Evolutionary conservation across 1,140 invertebrate genomes (phyloP).

Genomic region (Zeugodacus cucurbitae): DNA sequence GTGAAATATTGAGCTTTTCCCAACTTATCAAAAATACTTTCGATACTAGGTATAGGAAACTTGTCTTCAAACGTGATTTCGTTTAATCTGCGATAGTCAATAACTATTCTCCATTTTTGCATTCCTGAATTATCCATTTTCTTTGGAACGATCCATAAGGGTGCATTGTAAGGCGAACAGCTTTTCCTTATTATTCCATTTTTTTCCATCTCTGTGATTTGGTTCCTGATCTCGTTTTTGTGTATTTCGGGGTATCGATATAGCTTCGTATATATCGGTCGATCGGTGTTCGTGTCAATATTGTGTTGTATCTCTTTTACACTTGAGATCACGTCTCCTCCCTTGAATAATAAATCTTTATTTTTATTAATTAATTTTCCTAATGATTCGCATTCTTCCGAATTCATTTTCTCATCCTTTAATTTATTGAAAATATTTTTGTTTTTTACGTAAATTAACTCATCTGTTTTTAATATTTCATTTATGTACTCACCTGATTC

Average conservation of each 20-base stretch:
- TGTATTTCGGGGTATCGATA: slow-evolving; percentile 61
- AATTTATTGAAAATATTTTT: background rate
- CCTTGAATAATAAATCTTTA: slow-evolving; percentile 32
- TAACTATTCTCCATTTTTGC: slow-evolving; percentile 59
- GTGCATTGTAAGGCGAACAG: slow-evolving; percentile 54
- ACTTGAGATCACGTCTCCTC: slow-evolving; percentile 21
- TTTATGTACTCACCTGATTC: background rate
- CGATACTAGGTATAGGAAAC: slow-evolving; percentile 42
- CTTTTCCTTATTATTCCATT: slow-evolving; percentile 63
- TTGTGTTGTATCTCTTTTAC: slow-evolving; percentile 47
- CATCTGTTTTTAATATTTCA: background rate
- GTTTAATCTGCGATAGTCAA: slow-evolving; percentile 63
- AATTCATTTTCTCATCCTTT: slow-evolving; percentile 27
- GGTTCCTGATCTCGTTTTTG: slow-evolving; percentile 57
- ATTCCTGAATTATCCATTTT: slow-evolving; percentile 50
- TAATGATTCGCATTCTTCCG: background rate
- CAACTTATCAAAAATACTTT: slow-evolving; percentile 43
- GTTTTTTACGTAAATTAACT: background rate
- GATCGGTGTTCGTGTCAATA: slow-evolving; percentile 51
- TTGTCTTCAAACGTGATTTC: slow-evolving; percentile 44
- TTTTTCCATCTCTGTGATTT: slow-evolving; percentile 55
- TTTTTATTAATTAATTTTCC: background rate
- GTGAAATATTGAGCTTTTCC: slow-evolving; percentile 42
- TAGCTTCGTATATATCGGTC: slow-evolving; percentile 53
- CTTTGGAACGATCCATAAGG: slow-evolving; percentile 46